Evolutionary conservation across 2,888 invertebrate genomes (phyloP).

Genomic region (Drosophila meridionalis): DNA sequence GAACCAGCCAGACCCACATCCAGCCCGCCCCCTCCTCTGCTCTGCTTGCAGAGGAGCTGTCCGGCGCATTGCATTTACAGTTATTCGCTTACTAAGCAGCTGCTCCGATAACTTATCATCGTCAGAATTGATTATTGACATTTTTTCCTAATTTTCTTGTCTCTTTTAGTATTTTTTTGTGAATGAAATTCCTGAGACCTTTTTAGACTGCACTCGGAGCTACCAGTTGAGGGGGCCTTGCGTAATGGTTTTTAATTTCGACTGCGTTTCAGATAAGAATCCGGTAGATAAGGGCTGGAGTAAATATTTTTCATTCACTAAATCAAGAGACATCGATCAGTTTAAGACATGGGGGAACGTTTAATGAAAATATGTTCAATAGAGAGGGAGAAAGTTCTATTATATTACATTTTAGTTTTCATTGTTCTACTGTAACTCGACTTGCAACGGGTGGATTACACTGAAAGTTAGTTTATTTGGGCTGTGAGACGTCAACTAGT

Average conservation of each 20-base stretch:
- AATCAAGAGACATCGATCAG: constrained; percentile 43
- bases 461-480: neutral
- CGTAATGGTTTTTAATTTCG: constrained; percentile 41
- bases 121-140: constrained; percentile 65
- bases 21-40: neutral
- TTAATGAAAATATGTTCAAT: neutral
- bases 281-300: constrained; percentile 29
- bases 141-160: constrained; percentile 36
- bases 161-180: constrained; percentile 17
- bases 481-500: neutral
- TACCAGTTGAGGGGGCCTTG: constrained; percentile 10
- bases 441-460: neutral
- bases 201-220: constrained; percentile 1
- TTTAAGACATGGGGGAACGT: constrained; percentile 26
- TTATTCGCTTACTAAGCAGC: constrained; percentile 31
- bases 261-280: constrained; percentile 32
- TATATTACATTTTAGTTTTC: no score
- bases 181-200: constrained; percentile 1
- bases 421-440: neutral
- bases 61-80: constrained; percentile 39
- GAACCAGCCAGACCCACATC: constrained; percentile 11
- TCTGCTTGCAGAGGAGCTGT: constrained; percentile 1
- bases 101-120: constrained; percentile 62
- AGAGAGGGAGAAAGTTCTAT: no score
- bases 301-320: constrained; percentile 34